Base-by-base conservation (phyloP, 1,140 invertebrate genomes). In the Bombus waltoni region DNA sequence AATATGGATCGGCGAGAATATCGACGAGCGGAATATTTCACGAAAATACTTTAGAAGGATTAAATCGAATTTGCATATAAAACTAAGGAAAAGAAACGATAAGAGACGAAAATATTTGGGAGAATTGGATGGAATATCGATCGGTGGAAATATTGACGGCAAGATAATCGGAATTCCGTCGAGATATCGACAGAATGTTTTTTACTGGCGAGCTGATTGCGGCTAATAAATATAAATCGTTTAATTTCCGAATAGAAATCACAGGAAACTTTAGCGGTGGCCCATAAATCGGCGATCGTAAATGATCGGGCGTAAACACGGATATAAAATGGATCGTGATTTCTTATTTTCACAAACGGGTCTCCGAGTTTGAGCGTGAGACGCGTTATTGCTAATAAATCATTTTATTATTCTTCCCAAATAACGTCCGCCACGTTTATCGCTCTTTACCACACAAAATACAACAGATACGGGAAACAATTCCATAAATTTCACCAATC, bases 271-370 rank as follows among this genome's bases (percentile, higher is more conserved):
- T 47, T 79, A 40, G 6, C 25, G 1, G 5, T 28, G 71, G 13
- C 72, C 72, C n/a, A 47, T 76, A 76, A 76, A 62, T 76, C 25
- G 74, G 35, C n/a, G 38, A 10, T 79, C 77, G 77, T 79, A 68
- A 68, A 79, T 44, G 62, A 47, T 40, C n/a, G 77, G 18, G 1
- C 77, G 77, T 79, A 79, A 68, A 79, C 42, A n/a, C 3, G 13
- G 25, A 25, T 18, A 15, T 79, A 47, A 62, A 79, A 38, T 32
- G 32, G 11, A 28, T 35, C 25, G 62, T n/a, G 13, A 35, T 18
- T 28, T 35, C n/a, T 35, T 44, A 18, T 32, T 15, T 28, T 38
- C 18, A 22, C 11, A 3, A 4, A 9, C 10, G 4, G 57, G 15
- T 18, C n/a, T 44, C 32, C 3, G 5, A 9, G 22, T 1, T 22